Evolutionary conservation across 2,888 invertebrate genomes (phyloP).

Genomic region (Drosophila mayaguana): DNA sequence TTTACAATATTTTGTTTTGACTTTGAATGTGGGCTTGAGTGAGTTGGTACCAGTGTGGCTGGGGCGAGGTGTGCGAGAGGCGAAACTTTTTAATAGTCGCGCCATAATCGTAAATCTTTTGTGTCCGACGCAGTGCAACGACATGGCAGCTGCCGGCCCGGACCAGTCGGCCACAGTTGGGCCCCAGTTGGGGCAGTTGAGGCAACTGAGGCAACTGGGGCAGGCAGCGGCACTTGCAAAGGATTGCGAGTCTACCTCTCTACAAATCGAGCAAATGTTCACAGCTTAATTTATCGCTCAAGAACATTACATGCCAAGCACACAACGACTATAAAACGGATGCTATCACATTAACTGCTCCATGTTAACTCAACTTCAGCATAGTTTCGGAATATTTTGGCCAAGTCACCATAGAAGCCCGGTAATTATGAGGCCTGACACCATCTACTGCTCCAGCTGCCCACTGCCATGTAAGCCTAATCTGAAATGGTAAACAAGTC

Average conservation of each 20-base stretch:
- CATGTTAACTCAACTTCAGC: conserved; percentile 11
- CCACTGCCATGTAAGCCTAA: too few relatives aligned
- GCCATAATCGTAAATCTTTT: conserved; percentile 84
- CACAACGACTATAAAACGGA: conserved; percentile 40
- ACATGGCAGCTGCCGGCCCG: conserved; percentile 66
- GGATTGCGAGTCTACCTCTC: conserved; percentile 34
- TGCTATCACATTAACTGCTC: conserved; percentile 33
- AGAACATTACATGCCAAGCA: conserved; percentile 58
- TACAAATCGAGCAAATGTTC: conserved; percentile 75
- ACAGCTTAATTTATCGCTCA: conserved; percentile 78
- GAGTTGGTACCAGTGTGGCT: conserved; percentile 40
- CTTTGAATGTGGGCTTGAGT: conserved; percentile 76
- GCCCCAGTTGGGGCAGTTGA: conserved; percentile 12
- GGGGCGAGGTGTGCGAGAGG: conserved; percentile 71
- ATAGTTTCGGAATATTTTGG: background rate
- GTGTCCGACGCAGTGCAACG: conserved; percentile 80
- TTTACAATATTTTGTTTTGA: conserved; percentile 76
- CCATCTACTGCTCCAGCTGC: background rate
- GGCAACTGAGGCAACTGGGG: background rate
- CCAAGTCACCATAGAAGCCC: background rate
- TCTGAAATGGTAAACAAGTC: background rate
- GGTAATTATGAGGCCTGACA: background rate
- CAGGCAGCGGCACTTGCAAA: conserved; percentile 62
- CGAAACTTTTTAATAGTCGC: conserved; percentile 84
- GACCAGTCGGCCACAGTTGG: conserved; percentile 10